phyloP scores from a whole-genome alignment of 2,113 vertebrate genomes.

The Epinephelus lanceolatus region DNA sequence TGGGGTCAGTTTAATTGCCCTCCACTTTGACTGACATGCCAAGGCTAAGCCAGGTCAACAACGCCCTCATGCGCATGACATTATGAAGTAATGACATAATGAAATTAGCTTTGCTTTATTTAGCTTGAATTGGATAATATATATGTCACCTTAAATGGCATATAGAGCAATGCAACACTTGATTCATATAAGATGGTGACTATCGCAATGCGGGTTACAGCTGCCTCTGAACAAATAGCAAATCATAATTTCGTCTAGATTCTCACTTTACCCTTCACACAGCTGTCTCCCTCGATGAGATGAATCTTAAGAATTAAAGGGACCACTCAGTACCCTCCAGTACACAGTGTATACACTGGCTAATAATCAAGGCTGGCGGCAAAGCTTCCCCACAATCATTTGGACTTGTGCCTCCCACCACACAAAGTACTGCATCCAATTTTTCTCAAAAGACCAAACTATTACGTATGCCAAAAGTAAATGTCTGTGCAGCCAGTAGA shows the following conservation, averaged over 20 bases:
- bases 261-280: slow-evolving; percentile 19
- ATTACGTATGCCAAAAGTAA: slow-evolving; percentile 1
- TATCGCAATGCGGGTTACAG: background rate
- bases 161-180: slow-evolving; percentile 1
- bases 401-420: slow-evolving; percentile 14
- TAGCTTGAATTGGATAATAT: slow-evolving; percentile 25
- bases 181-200: background rate
- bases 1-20: slow-evolving; percentile 73
- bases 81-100: slow-evolving; percentile 61
- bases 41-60: slow-evolving; percentile 68
- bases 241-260: slow-evolving; percentile 36
- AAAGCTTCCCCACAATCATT: slow-evolving; percentile 31
- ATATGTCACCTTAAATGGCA: background rate
- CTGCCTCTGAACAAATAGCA: slow-evolving; percentile 34
- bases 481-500: background rate
- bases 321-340: slow-evolving; percentile 21
- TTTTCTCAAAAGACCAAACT: slow-evolving; percentile 7
- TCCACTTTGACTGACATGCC: slow-evolving; percentile 71
- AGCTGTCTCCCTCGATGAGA: slow-evolving; percentile 38
- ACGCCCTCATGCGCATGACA: slow-evolving; percentile 61
- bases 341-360: slow-evolving; percentile 4
- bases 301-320: slow-evolving; percentile 39
- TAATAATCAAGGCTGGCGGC: slow-evolving; percentile 36
- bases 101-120: slow-evolving; percentile 58
- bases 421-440: background rate